Conservation (phyloP, 2,113 vertebrate genomes). For the Aptenodytes patagonicus region DNA sequence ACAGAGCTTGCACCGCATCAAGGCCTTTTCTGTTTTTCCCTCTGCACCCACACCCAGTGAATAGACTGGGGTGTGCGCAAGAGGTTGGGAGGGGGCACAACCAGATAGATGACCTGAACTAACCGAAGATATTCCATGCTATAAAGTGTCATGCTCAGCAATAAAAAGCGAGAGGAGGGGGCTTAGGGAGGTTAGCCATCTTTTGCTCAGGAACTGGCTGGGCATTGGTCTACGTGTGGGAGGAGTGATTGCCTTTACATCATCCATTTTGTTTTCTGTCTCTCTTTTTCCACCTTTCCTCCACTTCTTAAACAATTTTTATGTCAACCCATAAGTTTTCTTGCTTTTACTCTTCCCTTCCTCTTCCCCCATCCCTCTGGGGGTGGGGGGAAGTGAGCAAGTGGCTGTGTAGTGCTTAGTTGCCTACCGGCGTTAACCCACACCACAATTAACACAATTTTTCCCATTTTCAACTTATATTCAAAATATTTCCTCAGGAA, state of each 20-base stretch:
- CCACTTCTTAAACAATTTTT: background rate
- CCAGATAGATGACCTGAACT: background rate
- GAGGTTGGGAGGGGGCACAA: background rate
- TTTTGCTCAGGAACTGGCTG: background rate
- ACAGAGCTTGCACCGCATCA: background rate
- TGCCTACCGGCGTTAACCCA: background rate
- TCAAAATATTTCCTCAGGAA: background rate
- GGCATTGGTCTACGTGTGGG: background rate
- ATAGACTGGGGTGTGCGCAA: background rate
- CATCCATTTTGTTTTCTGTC: background rate
- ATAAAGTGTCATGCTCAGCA: background rate
- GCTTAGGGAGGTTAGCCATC: background rate
- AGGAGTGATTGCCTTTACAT: background rate
- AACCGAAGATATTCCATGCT: background rate
- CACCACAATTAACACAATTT: background rate
- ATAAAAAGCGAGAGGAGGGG: accelerated
- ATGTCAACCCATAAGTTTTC: background rate
- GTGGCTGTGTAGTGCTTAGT: background rate
- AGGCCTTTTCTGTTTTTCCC: background rate
- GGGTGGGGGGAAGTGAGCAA: accelerated
- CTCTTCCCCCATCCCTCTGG: background rate
- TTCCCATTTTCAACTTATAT: background rate
- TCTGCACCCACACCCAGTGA: background rate
- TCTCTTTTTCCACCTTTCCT: background rate
- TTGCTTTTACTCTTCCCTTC: background rate